Evolutionary conservation across 2,888 invertebrate genomes (phyloP).

Genomic region (Phanerotoma sp.): DNA sequence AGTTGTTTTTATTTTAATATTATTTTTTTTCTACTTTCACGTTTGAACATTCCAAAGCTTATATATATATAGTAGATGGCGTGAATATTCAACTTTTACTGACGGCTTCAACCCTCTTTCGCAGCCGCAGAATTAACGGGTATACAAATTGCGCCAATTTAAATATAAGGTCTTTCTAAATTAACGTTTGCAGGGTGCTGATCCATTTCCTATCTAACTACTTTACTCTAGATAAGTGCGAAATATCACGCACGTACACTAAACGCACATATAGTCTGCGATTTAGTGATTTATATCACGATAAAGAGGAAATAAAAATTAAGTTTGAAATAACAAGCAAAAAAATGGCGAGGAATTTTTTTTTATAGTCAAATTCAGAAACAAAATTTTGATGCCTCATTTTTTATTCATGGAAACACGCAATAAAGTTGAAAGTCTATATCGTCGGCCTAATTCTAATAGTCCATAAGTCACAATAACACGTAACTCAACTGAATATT

Average conservation of each 20-base stretch:
- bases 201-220: conserved; percentile 9
- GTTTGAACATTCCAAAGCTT: conserved; percentile 4
- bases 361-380: too few species aligned
- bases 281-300: too few species aligned
- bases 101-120: conserved; percentile 9
- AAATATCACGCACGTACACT: not conserved
- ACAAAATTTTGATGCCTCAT: too few species aligned
- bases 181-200: conserved; percentile 14
- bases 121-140: conserved; percentile 24
- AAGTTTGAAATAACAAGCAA: too few species aligned
- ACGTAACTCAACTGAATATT: too few species aligned
- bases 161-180: conserved; percentile 28
- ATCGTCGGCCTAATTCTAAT: too few species aligned
- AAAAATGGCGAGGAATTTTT: too few species aligned
- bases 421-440: too few species aligned
- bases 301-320: too few species aligned
- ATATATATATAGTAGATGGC: conserved; percentile 22
- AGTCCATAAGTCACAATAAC: too few species aligned
- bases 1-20: not conserved
- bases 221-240: conserved; percentile 5
- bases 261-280: too few species aligned
- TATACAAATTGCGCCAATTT: conserved; percentile 32
- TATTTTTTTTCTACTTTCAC: not conserved
- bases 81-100: conserved; percentile 10
- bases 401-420: too few species aligned